These are phyloP conservation scores for Pseudopipra pipra DNA, from an alignment of 2,113 vertebrate genomes.

Conservation along the genomic window DNA sequence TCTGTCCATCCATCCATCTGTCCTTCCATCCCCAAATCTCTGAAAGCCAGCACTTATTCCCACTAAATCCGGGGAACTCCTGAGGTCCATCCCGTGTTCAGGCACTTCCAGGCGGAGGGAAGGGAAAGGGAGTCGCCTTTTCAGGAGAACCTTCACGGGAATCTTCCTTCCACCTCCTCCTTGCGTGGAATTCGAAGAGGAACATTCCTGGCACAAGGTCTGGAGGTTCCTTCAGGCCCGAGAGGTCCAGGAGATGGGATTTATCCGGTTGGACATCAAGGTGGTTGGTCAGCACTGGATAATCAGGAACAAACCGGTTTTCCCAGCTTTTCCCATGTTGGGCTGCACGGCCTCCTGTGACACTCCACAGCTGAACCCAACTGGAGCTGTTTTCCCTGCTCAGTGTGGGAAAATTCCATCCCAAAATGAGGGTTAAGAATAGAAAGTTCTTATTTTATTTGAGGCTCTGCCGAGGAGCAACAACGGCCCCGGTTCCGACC, in stretches of 20 bases:
- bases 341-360: neutral
- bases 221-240: neutral
- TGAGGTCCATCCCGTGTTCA: neutral
- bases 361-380: neutral
- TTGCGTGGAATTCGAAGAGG: neutral
- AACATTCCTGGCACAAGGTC: neutral
- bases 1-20: neutral
- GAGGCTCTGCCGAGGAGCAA: conserved; percentile 11
- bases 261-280: neutral
- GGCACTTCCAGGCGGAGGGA: neutral
- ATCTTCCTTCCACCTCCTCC: neutral
- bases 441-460: conserved; percentile 28
- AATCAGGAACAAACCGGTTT: neutral
- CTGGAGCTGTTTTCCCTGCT: neutral
- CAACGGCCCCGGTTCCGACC: neutral
- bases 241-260: neutral
- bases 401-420: neutral
- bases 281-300: neutral
- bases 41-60: neutral
- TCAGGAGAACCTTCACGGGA: neutral
- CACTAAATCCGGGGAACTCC: neutral
- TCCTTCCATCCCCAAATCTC: neutral
- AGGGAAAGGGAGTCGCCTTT: neutral
- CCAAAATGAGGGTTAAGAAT: conserved; percentile 20
- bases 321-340: neutral